A percentile compares a stretch with the other conserved stretches of the same genome.
Conservation (phyloP, 2,888 invertebrate genomes). For the Scaptomyza caliginosa region DNA sequence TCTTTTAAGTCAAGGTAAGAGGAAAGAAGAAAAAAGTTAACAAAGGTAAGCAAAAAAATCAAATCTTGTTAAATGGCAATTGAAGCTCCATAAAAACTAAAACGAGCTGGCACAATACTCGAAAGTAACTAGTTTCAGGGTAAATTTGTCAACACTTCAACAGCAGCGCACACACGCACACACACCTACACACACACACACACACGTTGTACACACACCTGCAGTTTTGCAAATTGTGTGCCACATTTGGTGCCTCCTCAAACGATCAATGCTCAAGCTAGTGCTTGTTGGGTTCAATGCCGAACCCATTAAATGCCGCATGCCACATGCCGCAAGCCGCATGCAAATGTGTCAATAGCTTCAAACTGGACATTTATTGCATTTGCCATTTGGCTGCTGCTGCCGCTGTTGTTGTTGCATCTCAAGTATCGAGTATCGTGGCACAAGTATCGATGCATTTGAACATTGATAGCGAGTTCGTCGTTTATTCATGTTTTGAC, state of each 20-base stretch:
- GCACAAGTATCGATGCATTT: conserved; percentile 39
- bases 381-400: conserved; percentile 56
- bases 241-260: conserved; percentile 43
- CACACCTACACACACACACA: not conserved
- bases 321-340: conserved; percentile 32
- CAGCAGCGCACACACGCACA: not conserved
- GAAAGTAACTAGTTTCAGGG: not conserved
- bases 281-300: conserved; percentile 43
- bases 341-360: conserved; percentile 81
- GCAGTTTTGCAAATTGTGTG: conserved; percentile 36
- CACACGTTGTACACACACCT: conserved; percentile 35
- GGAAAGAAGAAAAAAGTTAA: not conserved
- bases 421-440: conserved; percentile 43
- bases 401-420: not conserved
- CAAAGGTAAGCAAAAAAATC: not conserved
- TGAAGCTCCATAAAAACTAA: not conserved
- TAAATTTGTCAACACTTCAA: conserved; percentile 14
- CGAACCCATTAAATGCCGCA: conserved; percentile 37
- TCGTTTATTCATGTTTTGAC: conserved; percentile 53
- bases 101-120: not conserved
- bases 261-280: conserved; percentile 2
- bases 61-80: conserved; percentile 20
- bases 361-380: conserved; percentile 77
- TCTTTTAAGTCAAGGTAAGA: not conserved
- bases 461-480: conserved; percentile 52